Conservation (phyloP, 1,140 invertebrate genomes). For the Trissolcus basalis region DNA sequence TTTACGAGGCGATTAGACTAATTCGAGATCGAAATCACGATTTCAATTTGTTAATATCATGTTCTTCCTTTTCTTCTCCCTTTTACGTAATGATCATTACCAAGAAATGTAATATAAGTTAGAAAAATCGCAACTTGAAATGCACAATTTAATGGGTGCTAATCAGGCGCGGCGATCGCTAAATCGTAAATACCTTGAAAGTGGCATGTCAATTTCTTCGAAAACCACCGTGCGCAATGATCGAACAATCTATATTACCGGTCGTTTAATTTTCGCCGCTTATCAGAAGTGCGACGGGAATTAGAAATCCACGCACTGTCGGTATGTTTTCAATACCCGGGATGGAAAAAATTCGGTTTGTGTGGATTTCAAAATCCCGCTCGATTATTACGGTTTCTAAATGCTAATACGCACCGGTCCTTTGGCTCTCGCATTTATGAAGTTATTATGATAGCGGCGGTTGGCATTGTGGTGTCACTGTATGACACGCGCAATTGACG, state of each 20-base stretch:
- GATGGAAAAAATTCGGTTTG: conserved; percentile 3
- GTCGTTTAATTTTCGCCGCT: conserved; percentile 49
- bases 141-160: conserved; percentile 19
- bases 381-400: conserved; percentile 23
- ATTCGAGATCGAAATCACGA: too few species aligned
- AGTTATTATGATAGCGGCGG: conserved; percentile 45
- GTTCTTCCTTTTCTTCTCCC: neutral
- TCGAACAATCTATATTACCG: conserved; percentile 26
- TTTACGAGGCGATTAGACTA: too few species aligned
- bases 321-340: neutral
- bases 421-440: conserved; percentile 25
- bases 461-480: conserved; percentile 36
- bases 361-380: conserved; percentile 34
- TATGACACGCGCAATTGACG: conserved; percentile 29
- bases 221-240: conserved; percentile 27
- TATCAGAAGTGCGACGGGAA: conserved; percentile 40
- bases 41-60: too few species aligned
- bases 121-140: conserved; percentile 9
- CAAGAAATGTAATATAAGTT: conserved; percentile 3
- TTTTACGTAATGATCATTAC: conserved; percentile 31
- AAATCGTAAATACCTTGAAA: conserved; percentile 38
- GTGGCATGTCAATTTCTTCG: conserved; percentile 37
- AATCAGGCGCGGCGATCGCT: conserved; percentile 25
- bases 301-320: conserved; percentile 20
- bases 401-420: conserved; percentile 18